Evolutionary conservation across 2,888 invertebrate species (phyloP), one percentile per base, ranked within the genome.

Genomic region (Dolichopus griseipennis): DNA sequence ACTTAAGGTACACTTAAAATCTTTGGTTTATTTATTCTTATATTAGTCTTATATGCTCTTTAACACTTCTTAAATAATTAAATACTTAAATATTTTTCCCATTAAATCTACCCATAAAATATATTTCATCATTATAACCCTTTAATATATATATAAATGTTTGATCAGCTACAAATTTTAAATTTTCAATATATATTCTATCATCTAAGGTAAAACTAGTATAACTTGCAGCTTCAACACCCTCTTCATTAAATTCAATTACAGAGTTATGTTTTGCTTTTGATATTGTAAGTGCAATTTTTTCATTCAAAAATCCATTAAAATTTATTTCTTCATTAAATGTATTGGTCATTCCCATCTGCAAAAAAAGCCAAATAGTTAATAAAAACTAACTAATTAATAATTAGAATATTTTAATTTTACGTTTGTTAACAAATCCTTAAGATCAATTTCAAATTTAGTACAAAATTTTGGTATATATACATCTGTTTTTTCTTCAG

Each of bases 191-290:
- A 52, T 9, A 9, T 18, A 18, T 18, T 52, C 52, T 52, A 52
- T 52, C 15, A 2, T 52, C 52, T 52, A 52, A 18, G 2, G 9
- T 2, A 52, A 12, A 52, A 12, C 91, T 90, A 68, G 93, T 92
- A 62, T 91, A 92, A 0, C 93, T 93, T 18, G 93, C 92, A 0
- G 94, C 93, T 78, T 93, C 93, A 0, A 91, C 89, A 0, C 95
- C 95, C 78, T 93, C 91, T 78, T 95, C 95, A 77, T 93, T 91
- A 0, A 94, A 91, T 78, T 93, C 91, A 74, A 95, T 90, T 76
- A 90, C 91, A 0, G 93, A 92, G 78, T 95, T 95, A 78, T 95
- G 95, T 10, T 93, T 78, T 0, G 90, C 89, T 75, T 90, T 86
- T 43, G 88, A 88, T 0, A 94, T 89, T 66, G 75, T 81, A n/a